These are phyloP conservation scores for Notolepis coatsorum DNA, from an alignment of 2,797 vertebrate species.

Conservation along the genomic window DNA sequence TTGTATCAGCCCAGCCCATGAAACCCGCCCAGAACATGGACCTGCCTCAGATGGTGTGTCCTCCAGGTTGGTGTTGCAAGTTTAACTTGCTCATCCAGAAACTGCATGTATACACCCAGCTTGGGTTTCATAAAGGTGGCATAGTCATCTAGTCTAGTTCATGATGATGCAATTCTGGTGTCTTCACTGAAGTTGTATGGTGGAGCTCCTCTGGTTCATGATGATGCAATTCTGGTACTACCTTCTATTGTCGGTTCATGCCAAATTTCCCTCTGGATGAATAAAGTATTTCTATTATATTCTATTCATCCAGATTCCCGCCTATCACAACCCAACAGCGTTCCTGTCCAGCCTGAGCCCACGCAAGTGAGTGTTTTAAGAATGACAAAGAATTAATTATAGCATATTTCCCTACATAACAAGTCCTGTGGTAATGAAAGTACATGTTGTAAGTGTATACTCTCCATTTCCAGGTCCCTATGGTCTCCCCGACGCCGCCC, in stretches of 20 bases:
- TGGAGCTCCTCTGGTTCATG: constrained; percentile 10
- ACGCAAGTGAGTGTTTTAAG: constrained; percentile 85
- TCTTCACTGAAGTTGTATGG: neutral
- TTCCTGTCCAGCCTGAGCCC: constrained; percentile 92
- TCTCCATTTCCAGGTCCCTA: constrained; percentile 82
- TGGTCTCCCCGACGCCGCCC: constrained; percentile 91
- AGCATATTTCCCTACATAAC: neutral
- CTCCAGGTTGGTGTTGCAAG: constrained; percentile 83
- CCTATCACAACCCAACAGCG: constrained; percentile 87
- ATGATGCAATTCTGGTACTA: constrained; percentile 4
- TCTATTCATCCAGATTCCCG: constrained; percentile 92
- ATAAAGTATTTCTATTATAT: constrained; percentile 1
- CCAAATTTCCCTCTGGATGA: neutral
- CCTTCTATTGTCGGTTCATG: no score
- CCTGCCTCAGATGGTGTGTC: constrained; percentile 92
- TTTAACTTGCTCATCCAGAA: neutral
- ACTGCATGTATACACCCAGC: no score
- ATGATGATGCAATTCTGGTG: neutral
- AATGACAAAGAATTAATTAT: neutral
- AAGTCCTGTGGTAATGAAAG: neutral
- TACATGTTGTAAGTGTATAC: neutral
- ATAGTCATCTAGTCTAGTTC: no score
- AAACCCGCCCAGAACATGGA: constrained; percentile 91
- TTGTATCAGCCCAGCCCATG: constrained; percentile 97
- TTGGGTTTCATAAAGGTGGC: no score